Evolutionary conservation across 1,140 invertebrate genomes (phyloP).

Genomic region (Heliconius hermathena): DNA sequence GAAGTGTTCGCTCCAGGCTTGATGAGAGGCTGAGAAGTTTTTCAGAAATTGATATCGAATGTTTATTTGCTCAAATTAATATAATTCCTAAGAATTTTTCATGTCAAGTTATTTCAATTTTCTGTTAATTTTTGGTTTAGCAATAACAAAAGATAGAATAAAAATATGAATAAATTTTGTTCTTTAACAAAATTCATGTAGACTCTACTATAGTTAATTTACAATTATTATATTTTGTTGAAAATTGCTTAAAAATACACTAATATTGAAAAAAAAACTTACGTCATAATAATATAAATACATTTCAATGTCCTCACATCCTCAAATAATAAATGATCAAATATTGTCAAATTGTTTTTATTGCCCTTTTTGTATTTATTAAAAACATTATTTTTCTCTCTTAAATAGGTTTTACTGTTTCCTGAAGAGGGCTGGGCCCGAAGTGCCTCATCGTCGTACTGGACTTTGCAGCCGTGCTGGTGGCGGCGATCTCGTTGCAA

Average conservation of each 20-base stretch:
- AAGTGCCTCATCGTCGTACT: conserved; percentile 91
- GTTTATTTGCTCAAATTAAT: conserved; percentile 21
- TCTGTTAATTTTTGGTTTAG: not conserved
- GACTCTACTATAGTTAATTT: not conserved
- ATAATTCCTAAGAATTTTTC: not conserved
- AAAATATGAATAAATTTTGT: not conserved
- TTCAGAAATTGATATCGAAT: conserved; percentile 15
- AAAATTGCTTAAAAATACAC: too few species aligned
- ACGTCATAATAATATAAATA: too few species aligned
- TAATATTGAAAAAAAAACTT: too few species aligned
- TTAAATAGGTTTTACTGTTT: conserved; percentile 87
- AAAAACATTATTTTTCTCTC: conserved; percentile 8
- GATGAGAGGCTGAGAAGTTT: conserved; percentile 48
- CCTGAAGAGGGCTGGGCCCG: conserved; percentile 94
- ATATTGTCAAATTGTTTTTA: too few species aligned
- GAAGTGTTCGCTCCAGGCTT: conserved; percentile 47
- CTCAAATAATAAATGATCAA: too few species aligned
- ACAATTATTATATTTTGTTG: too few species aligned
- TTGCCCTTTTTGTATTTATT: too few species aligned
- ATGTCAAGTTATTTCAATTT: conserved; percentile 1
- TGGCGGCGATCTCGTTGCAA: conserved; percentile 91
- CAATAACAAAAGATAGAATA: not conserved
- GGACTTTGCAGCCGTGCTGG: conserved; percentile 93
- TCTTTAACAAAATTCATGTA: not conserved
- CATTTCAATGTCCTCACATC: too few species aligned